Conservation (phyloP, 2,113 vertebrate species). For the Bungarus multicinctus region DNA sequence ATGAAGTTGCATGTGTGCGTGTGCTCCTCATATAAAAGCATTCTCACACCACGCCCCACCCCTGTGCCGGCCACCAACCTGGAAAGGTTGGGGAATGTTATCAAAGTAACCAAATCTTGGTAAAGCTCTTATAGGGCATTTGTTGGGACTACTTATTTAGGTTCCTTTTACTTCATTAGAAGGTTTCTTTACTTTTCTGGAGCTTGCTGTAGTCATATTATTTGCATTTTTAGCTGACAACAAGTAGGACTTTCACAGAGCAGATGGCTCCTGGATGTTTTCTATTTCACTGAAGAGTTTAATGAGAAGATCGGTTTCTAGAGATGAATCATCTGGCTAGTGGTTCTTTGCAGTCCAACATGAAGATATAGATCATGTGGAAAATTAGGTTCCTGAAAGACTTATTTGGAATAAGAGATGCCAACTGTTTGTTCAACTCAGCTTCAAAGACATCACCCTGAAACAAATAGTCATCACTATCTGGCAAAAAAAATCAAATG, state of each 20-base stretch:
- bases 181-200: background rate
- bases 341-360: slow-evolving; percentile 40
- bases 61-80: no score
- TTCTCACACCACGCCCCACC: no score
- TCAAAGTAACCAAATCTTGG: background rate
- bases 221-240: background rate
- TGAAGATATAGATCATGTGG: slow-evolving; percentile 27
- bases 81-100: no score
- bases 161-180: slow-evolving; percentile 9
- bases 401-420: no score
- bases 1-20: no score
- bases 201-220: background rate
- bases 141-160: background rate
- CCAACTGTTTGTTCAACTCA: no score
- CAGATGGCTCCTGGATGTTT: slow-evolving; percentile 10
- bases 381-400: no score
- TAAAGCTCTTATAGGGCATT: background rate
- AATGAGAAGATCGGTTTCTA: slow-evolving; percentile 42
- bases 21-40: no score
- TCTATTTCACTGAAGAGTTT: slow-evolving; percentile 45
- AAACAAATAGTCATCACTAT: no score
- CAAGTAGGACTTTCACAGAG: background rate
- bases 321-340: slow-evolving; percentile 31
- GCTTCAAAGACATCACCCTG: no score
- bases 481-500: no score